These are phyloP conservation scores for Epinotia brunnichana DNA, from an alignment of 2,888 invertebrate genomes.

Conservation along the genomic window DNA sequence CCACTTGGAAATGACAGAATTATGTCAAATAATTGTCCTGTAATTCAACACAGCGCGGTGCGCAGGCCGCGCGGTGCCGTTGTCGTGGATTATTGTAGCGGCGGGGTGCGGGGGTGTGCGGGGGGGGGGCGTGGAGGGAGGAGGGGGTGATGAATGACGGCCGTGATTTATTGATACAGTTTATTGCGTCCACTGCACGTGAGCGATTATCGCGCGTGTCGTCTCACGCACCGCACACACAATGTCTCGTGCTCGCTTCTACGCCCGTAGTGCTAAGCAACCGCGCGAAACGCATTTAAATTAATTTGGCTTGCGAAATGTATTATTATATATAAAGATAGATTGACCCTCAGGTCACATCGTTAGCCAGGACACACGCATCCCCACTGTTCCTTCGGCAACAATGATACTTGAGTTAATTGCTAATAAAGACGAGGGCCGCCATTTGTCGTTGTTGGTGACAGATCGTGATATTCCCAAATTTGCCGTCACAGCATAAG, in stretches of 20 bases:
- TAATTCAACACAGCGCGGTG: not conserved
- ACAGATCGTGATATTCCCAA: not conserved
- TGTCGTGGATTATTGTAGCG: conserved; percentile 31
- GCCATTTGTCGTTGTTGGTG: not conserved
- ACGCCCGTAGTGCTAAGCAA: not conserved
- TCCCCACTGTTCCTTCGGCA: not conserved
- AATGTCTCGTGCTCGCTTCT: not conserved
- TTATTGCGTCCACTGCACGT: conserved; percentile 27
- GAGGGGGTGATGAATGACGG: conserved; percentile 33
- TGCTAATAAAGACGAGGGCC: not conserved
- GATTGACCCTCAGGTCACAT: not conserved
- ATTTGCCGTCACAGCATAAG: not conserved
- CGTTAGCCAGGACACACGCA: not conserved
- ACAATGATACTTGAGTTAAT: not conserved
- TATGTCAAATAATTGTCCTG: conserved; percentile 7
- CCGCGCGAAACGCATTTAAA: not conserved
- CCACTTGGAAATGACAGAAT: conserved; percentile 2
- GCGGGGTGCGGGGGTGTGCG: not conserved
- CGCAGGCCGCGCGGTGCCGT: conserved; percentile 10
- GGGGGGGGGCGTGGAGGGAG: not conserved
- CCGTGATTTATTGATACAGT: conserved; percentile 39
- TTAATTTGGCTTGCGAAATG: not conserved
- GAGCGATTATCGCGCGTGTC: conserved; percentile 14
- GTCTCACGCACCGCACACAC: not conserved
- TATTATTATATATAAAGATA: too few relatives aligned